Conservation (phyloP, 35 echinoderm and acorn worm genomes). For the Amphiura filiformis region DNA sequence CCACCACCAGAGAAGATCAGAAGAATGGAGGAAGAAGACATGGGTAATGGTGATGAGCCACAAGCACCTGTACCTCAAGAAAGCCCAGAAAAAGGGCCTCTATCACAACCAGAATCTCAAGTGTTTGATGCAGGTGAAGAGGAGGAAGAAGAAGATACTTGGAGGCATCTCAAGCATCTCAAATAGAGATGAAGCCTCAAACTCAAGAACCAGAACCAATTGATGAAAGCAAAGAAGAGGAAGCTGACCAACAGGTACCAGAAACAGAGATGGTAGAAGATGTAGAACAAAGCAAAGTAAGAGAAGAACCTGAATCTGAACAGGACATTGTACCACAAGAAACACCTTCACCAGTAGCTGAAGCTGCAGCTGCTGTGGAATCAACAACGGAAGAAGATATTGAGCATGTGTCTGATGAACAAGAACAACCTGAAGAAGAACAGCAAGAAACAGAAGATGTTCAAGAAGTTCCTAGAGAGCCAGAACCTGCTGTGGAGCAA, state of each 20-base stretch:
- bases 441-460: neutral
- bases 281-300: neutral
- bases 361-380: neutral
- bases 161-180: constrained; percentile 85
- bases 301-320: constrained; percentile 10
- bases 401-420: neutral
- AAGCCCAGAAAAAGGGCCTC: neutral
- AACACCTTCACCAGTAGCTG: neutral
- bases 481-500: neutral
- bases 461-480: neutral
- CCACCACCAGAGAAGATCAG: constrained; percentile 39
- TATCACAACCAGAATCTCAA: constrained; percentile 12
- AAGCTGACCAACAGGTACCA: constrained; percentile 12
- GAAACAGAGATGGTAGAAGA: neutral
- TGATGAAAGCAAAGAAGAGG: neutral
- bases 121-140: constrained; percentile 14
- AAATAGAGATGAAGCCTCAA: constrained; percentile 80
- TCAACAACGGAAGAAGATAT: neutral
- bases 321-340: neutral
- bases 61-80: neutral
- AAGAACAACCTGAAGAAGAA: neutral
- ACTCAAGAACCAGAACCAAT: constrained; percentile 19
- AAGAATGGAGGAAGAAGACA: constrained; percentile 24
- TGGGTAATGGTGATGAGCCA: neutral
- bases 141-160: constrained; percentile 34